Percentiles rank a stretch among this genome's conserved stretches.
Evolutionary conservation across 1,140 invertebrate species (phyloP).

Genomic region (Parasteatoda tepidariorum): DNA sequence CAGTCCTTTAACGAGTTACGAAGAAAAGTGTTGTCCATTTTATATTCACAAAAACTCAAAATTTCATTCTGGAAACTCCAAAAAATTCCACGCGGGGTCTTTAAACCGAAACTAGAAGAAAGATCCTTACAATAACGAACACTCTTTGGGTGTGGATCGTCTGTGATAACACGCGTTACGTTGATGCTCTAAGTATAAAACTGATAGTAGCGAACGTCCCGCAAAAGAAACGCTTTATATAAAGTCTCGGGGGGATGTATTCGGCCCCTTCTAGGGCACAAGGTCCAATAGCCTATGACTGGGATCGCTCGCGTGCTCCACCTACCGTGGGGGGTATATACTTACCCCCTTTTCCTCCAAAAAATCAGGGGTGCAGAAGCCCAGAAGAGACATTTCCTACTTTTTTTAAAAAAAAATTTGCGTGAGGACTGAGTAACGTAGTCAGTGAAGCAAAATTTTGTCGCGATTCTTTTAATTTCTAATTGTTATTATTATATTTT

Average conservation of each 20-base stretch:
- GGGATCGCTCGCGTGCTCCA: slow-evolving; percentile 45
- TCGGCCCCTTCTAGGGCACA: slow-evolving; percentile 15
- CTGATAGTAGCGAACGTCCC: slow-evolving; percentile 36
- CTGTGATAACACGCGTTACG: background rate
- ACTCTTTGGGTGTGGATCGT: background rate
- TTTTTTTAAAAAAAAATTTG: background rate
- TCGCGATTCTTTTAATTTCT: background rate
- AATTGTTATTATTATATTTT: background rate
- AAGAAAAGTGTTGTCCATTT: no score
- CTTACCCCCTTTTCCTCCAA: background rate
- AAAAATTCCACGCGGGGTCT: background rate
- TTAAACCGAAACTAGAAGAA: background rate
- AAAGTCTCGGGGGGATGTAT: slow-evolving; percentile 26
- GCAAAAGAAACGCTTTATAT: slow-evolving; percentile 30
- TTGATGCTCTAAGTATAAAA: background rate
- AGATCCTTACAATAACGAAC: background rate
- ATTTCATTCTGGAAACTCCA: no score
- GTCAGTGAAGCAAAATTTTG: background rate
- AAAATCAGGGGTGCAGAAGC: background rate
- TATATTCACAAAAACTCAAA: no score
- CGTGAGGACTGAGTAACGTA: background rate
- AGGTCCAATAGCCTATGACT: slow-evolving; percentile 35
- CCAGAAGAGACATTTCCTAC: background rate
- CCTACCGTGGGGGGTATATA: slow-evolving; percentile 29
- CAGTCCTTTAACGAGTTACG: no score